Evolutionary conservation across 2,888 invertebrate species (phyloP), one percentile per base, ranked within the genome.

Genomic region (Pandemis cinnamomeana): DNA sequence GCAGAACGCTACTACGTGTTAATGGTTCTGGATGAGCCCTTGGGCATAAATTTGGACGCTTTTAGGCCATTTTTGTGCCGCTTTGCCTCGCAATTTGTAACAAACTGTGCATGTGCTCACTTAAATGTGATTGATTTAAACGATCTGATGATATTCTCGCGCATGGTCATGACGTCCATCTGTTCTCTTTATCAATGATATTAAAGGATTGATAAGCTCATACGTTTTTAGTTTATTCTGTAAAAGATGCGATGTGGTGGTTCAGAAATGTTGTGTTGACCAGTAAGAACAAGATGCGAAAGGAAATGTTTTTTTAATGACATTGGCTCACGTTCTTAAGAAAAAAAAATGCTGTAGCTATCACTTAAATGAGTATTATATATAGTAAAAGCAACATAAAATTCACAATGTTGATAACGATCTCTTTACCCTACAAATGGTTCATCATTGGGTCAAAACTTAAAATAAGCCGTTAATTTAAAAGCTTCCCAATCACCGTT

Each of bases 1-100:
- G 89, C 89, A 91, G 87, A 88, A 83, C 86, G 85, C 84, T 89
- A 88, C 87, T 89, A 89, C 89, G 90, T 91, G 91, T 89, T 92
- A 92, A 93, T 92, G 91, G 91, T 76, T 78, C 81, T 81, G 86
- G 89, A 89, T 90, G 90, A 89, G 89, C 86, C 86, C 84, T 82
- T 82, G 80, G 83, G 86, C 89, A 89, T 91, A 91, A 90, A 91
- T 92, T 91, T 88, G 78, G 83, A 81, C 80, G 87, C 87, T 89
- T 89, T 91, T 88, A 88, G 86, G 85, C 87, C 86, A 87, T 89
- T 90, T 89, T 90, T 89, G 87, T 87, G 84, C 82, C 85, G 82
- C 83, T 89, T 86, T 86, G 83, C 82, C 81, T 80, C 81, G 83
- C 86, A 88, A 88, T 88, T 89, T 89, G 82, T 84, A 81, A 78